Conservation (phyloP, 2,113 vertebrate genomes). For the Butastur rufipennis region DNA sequence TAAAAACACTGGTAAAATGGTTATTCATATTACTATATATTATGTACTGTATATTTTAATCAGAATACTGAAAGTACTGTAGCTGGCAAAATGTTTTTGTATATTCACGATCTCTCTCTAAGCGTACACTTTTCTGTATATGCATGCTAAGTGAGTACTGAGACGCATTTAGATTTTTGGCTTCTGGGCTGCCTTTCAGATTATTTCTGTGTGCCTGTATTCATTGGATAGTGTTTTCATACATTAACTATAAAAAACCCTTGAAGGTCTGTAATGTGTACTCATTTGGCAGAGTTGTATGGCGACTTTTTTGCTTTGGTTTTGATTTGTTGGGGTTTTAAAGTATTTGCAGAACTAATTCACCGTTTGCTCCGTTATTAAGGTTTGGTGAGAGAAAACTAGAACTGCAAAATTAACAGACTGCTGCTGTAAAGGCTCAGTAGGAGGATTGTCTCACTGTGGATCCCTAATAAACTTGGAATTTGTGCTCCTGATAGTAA, state of each 20-base stretch:
- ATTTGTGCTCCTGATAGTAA: not conserved
- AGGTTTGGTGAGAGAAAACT: not conserved
- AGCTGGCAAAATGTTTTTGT: not conserved
- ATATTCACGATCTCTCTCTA: not conserved
- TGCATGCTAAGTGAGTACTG: not conserved
- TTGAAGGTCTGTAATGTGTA: not conserved
- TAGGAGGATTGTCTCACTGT: not conserved
- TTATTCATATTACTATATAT: not conserved
- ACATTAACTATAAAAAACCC: not conserved
- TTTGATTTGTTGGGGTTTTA: not conserved
- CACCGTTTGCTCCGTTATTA: not conserved
- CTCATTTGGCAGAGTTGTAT: not conserved
- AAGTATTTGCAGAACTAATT: not conserved
- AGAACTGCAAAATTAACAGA: not conserved
- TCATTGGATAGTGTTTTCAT: not conserved
- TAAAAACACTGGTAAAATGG: not conserved
- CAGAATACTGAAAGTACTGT: not conserved
- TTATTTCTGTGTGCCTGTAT: not conserved
- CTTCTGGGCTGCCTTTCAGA: not conserved
- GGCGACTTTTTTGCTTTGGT: not conserved
- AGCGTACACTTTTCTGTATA: not conserved
- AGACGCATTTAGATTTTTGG: not conserved
- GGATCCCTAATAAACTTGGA: not conserved
- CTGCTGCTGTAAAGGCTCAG: not conserved
- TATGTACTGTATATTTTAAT: not conserved